Evolutionary conservation across 2,888 invertebrate genomes (phyloP).

Genomic region (Slavum lentiscoides): DNA sequence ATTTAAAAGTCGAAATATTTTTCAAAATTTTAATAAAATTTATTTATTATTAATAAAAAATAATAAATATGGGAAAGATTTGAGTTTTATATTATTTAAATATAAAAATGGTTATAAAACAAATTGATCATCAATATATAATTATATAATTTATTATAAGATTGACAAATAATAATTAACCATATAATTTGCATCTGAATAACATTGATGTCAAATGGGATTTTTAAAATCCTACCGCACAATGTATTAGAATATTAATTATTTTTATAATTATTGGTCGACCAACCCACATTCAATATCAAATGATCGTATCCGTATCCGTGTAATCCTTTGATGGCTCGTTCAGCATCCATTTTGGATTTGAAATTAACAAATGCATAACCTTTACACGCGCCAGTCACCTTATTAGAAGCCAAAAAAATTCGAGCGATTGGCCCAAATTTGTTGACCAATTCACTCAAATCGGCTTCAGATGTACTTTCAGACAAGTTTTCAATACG

Average conservation of each 20-base stretch:
- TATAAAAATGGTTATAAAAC: too few relatives aligned
- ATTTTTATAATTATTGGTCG: slow-evolving; percentile 66
- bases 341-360: slow-evolving; percentile 84
- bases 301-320: slow-evolving; percentile 97
- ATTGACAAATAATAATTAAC: background rate
- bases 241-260: background rate
- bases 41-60: too few relatives aligned
- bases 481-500: slow-evolving; percentile 97
- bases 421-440: slow-evolving; percentile 92
- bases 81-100: too few relatives aligned
- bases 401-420: slow-evolving; percentile 94
- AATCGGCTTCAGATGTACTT: slow-evolving; percentile 90
- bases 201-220: background rate
- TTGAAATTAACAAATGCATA: slow-evolving; percentile 98
- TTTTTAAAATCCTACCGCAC: background rate
- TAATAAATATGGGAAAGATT: too few relatives aligned
- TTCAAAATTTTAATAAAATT: too few relatives aligned
- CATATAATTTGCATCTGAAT: background rate
- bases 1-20: too few relatives aligned
- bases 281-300: slow-evolving; percentile 98
- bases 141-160: slow-evolving; percentile 1
- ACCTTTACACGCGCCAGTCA: slow-evolving; percentile 84
- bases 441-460: slow-evolving; percentile 91
- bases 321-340: slow-evolving; percentile 87
- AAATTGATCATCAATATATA: background rate